A percentile compares a stretch with the other conserved stretches of the same genome.
Evolutionary conservation across 2,888 invertebrate genomes (phyloP).

Genomic region (Pollenia griseotomentosa): DNA sequence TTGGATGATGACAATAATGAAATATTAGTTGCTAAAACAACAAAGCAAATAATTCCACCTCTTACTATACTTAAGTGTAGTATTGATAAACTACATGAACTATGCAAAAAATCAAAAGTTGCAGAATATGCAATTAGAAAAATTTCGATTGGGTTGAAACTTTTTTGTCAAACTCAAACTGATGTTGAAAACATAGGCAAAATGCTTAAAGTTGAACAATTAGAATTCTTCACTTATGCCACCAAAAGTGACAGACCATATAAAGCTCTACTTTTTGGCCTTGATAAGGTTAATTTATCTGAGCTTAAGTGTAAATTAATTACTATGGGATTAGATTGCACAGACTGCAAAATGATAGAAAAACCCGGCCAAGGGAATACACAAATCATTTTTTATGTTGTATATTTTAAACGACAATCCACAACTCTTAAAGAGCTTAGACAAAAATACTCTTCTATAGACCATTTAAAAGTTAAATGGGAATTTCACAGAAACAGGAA

Average conservation of each 20-base stretch:
- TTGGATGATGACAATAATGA: slow-evolving; percentile 7
- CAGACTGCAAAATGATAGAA: slow-evolving; percentile 16
- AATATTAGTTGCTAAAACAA: background rate
- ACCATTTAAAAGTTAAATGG: slow-evolving; percentile 57
- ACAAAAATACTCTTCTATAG: slow-evolving; percentile 41
- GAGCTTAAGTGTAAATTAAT: background rate
- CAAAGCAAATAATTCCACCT: background rate
- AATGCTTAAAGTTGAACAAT: background rate
- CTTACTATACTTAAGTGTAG: slow-evolving; percentile 22
- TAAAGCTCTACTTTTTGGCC: slow-evolving; percentile 19
- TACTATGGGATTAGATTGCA: slow-evolving; percentile 2
- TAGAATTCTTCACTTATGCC: slow-evolving; percentile 9
- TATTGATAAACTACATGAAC: slow-evolving; percentile 10
- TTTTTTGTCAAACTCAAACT: background rate
- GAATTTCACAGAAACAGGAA: slow-evolving; percentile 41
- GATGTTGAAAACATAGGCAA: background rate
- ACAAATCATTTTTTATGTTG: slow-evolving; percentile 18
- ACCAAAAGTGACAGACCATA: slow-evolving; percentile 14
- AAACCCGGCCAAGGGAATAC: background rate
- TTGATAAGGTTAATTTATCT: background rate
- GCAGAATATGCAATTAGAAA: slow-evolving; percentile 11
- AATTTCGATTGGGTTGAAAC: slow-evolving; percentile 39
- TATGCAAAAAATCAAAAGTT: slow-evolving; percentile 4
- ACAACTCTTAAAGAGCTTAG: slow-evolving; percentile 43
- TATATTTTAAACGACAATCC: slow-evolving; percentile 38